phyloP scores from a whole-genome alignment of 1,140 invertebrate species.

The Ephestia elutella region DNA sequence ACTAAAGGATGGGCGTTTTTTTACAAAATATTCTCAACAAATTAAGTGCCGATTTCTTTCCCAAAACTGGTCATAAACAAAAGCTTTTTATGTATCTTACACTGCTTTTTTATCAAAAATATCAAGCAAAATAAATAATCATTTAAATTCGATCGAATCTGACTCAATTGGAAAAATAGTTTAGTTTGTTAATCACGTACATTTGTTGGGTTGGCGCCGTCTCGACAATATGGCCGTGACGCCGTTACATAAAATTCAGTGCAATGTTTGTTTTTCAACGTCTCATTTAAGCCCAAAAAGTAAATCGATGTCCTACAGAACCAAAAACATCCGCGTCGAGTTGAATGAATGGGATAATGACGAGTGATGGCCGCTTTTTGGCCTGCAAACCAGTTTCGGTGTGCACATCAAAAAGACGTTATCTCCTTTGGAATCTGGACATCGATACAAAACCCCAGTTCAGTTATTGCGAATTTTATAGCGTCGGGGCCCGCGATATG shows the following conservation, averaged over 20 bases:
- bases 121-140: background rate
- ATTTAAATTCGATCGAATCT: background rate
- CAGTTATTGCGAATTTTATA: conserved; percentile 3
- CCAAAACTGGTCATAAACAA: too few species aligned
- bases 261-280: conserved; percentile 5
- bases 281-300: conserved; percentile 23
- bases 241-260: conserved; percentile 9
- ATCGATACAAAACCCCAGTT: conserved; percentile 35
- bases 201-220: conserved; percentile 3
- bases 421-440: conserved; percentile 34
- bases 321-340: conserved; percentile 25
- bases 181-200: background rate
- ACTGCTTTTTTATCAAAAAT: background rate
- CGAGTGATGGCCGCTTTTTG: conserved; percentile 25
- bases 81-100: background rate
- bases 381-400: conserved; percentile 33
- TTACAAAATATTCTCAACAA: too few species aligned
- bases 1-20: too few species aligned
- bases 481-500: conserved; percentile 2
- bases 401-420: conserved; percentile 24
- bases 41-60: too few species aligned
- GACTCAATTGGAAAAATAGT: background rate
- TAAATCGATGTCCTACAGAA: conserved; percentile 23
- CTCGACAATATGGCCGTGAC: conserved; percentile 8
- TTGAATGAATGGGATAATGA: conserved; percentile 38